These are phyloP conservation scores for Myotis pilosus DNA, from an alignment of 2,797 vertebrate genomes.

Conservation along the genomic window DNA sequence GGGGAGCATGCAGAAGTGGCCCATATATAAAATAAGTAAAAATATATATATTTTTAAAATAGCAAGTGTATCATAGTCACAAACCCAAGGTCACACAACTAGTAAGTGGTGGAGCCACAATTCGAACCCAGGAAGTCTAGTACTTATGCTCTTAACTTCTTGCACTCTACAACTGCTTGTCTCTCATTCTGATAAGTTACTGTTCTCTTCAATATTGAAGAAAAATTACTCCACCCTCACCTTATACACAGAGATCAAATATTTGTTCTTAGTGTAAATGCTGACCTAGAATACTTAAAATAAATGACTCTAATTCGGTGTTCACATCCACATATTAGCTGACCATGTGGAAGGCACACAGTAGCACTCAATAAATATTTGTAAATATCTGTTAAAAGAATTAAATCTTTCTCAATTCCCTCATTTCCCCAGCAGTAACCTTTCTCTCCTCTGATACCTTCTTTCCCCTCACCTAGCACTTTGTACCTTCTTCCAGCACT, in stretches of 20 bases:
- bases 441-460: not conserved
- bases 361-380: not conserved
- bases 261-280: slow-evolving; percentile 18
- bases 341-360: not conserved
- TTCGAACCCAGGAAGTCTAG: not conserved
- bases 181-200: slow-evolving; percentile 6
- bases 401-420: not conserved
- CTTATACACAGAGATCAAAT: slow-evolving; percentile 30
- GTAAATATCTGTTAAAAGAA: not conserved
- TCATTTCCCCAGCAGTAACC: not conserved
- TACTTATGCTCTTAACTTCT: not conserved
- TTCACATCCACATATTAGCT: not conserved
- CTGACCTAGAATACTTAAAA: not conserved
- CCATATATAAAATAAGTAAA: too few relatives aligned
- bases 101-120: not conserved
- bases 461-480: not conserved
- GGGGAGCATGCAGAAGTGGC: not conserved
- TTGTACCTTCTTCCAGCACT: not conserved
- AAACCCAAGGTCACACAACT: not conserved
- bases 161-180: not conserved
- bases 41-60: not conserved
- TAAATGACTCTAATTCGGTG: not conserved
- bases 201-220: slow-evolving; percentile 35
- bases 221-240: slow-evolving; percentile 42
- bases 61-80: not conserved